A percentile compares a stretch with the other conserved stretches of the same genome.
Conservation (phyloP, 2,113 vertebrate species). For the Scopus umbretta region DNA sequence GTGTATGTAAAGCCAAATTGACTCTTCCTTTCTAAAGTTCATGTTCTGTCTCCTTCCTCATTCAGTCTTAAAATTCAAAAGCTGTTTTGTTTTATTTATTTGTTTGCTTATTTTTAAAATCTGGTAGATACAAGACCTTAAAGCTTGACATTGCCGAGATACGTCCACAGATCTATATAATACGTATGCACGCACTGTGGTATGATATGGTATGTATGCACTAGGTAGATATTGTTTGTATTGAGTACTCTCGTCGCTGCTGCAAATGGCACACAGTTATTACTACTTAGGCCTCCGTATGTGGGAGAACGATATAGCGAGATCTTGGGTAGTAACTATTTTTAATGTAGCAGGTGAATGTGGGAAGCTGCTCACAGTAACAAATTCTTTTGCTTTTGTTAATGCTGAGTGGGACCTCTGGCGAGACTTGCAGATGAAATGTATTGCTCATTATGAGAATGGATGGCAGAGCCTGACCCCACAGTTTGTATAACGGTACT, state of each 20-base stretch:
- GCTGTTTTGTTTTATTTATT: not conserved
- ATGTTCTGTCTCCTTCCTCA: fast-evolving
- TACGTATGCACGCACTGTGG: fast-evolving
- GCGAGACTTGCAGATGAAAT: not conserved
- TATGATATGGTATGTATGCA: not conserved
- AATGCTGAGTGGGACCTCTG: slow-evolving; percentile 31
- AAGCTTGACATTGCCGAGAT: not conserved
- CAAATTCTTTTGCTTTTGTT: slow-evolving; percentile 51
- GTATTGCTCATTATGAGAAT: slow-evolving; percentile 6
- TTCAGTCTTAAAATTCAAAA: not conserved
- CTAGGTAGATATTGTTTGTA: not conserved
- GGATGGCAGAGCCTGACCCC: not conserved
- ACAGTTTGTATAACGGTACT: not conserved
- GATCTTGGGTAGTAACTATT: slow-evolving; percentile 44
- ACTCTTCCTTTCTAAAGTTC: not conserved
- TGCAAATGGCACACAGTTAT: not conserved
- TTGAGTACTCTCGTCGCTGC: not conserved
- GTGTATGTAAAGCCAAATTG: not conserved
- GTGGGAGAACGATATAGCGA: slow-evolving; percentile 36
- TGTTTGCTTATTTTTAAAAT: not conserved
- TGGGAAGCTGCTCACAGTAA: slow-evolving; percentile 41
- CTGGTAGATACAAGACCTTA: not conserved
- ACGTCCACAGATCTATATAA: not conserved
- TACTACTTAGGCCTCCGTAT: not conserved
- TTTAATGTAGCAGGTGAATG: slow-evolving; percentile 51